A percentile compares a stretch with the other conserved stretches of the same genome.
Evolutionary conservation across 2,113 vertebrate species (phyloP).

Genomic region (Acrocephalus arundinaceus): DNA sequence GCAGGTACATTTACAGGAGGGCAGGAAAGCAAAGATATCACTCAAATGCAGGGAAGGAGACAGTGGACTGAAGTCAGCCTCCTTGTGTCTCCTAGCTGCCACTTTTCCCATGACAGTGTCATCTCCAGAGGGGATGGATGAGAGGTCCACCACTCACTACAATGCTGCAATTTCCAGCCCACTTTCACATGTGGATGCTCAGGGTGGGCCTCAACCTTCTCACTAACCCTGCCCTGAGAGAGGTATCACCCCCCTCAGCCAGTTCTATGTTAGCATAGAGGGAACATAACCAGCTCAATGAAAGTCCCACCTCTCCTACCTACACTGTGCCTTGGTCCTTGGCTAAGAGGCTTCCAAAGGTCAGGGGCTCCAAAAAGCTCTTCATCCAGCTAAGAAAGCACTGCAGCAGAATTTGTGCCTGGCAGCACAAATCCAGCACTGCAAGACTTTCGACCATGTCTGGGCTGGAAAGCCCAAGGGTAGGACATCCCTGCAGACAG

Average conservation of each 20-base stretch:
- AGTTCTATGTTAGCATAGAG: not conserved
- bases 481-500: not conserved
- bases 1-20: too few species aligned
- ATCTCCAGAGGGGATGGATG: not conserved
- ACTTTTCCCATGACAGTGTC: not conserved
- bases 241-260: not conserved
- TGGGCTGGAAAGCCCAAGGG: not conserved
- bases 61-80: not conserved
- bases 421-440: not conserved
- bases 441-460: not conserved
- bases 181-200: not conserved
- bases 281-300: accelerated
- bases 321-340: not conserved
- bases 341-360: not conserved
- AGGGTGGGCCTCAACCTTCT: not conserved
- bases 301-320: not conserved
- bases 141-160: not conserved
- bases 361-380: not conserved
- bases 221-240: not conserved
- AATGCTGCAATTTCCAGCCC: not conserved
- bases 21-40: not conserved
- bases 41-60: not conserved
- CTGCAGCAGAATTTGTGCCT: not conserved
- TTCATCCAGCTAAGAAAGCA: not conserved
- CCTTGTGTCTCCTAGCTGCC: not conserved